A percentile compares a stretch with the other conserved stretches of the same genome.
phyloP scores from a whole-genome alignment of 1,140 invertebrate species.

The Rhagoletis pomonella region DNA sequence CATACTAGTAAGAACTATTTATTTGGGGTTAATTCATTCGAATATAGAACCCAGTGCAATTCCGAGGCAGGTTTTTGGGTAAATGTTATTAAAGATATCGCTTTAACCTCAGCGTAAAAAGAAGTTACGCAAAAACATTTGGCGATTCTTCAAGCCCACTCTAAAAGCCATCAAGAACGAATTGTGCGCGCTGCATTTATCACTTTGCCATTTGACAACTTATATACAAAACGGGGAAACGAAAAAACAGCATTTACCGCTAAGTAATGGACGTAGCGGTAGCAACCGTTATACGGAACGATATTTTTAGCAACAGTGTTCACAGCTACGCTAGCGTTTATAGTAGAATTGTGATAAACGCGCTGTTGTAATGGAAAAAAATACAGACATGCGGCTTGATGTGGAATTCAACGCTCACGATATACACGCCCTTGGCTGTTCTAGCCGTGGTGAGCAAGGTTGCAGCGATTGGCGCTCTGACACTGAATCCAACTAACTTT shows the following conservation, averaged over 20 bases:
- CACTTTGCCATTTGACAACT: no score
- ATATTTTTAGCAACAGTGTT: constrained; percentile 6
- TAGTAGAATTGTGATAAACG: not conserved
- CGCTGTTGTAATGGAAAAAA: not conserved
- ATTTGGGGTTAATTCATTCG: no score
- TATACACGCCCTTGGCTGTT: not conserved
- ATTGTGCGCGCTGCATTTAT: no score
- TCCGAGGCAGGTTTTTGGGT: no score
- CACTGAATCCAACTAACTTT: not conserved
- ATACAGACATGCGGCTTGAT: not conserved
- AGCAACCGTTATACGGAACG: not conserved
- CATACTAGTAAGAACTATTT: no score
- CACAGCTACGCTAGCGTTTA: not conserved
- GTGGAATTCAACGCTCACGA: not conserved
- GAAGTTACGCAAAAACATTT: no score
- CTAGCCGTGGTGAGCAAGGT: not conserved
- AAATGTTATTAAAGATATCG: no score
- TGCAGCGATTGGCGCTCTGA: not conserved
- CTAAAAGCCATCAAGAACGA: no score
- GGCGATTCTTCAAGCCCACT: no score
- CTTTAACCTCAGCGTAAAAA: no score
- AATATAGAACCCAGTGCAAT: no score
- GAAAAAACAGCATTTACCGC: not conserved
- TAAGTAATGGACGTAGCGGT: not conserved
- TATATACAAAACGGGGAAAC: no score